These are phyloP conservation scores for Hemithea aestivaria DNA, from an alignment of 2,888 invertebrate genomes.

Conservation along the genomic window DNA sequence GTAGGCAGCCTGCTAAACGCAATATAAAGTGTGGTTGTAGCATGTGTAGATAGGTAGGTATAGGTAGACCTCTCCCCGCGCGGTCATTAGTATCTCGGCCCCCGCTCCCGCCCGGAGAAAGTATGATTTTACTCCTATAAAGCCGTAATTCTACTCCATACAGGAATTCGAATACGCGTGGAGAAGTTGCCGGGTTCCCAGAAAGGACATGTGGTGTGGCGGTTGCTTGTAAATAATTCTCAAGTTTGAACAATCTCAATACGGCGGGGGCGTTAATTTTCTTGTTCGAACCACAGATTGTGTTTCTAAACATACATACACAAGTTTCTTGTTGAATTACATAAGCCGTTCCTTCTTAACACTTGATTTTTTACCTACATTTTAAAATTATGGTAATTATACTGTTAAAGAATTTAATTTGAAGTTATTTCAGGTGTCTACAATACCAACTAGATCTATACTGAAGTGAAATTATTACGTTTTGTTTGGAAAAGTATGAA, in stretches of 20 bases:
- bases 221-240: slow-evolving; percentile 71
- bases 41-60: slow-evolving; percentile 65
- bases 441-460: too few relatives aligned
- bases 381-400: too few relatives aligned
- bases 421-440: too few relatives aligned
- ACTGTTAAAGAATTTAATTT: too few relatives aligned
- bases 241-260: slow-evolving; percentile 72
- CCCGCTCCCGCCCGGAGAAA: slow-evolving; percentile 71
- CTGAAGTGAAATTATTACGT: too few relatives aligned
- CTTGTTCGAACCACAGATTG: slow-evolving; percentile 19
- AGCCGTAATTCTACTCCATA: slow-evolving; percentile 79
- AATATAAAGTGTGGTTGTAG: slow-evolving; percentile 77
- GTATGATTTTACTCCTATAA: slow-evolving; percentile 80
- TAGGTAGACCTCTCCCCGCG: slow-evolving; percentile 72
- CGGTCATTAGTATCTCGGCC: slow-evolving; percentile 75
- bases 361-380: too few relatives aligned
- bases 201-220: slow-evolving; percentile 69
- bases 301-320: not conserved
- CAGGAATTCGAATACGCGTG: slow-evolving; percentile 76
- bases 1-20: slow-evolving; percentile 75
- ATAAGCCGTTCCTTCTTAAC: too few relatives aligned
- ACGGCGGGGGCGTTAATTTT: slow-evolving; percentile 42
- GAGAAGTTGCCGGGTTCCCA: slow-evolving; percentile 67
- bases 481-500: too few relatives aligned
- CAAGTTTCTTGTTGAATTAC: too few relatives aligned